phyloP scores from a whole-genome alignment of 2,113 vertebrate species.

The Laterallus jamaicensis region DNA sequence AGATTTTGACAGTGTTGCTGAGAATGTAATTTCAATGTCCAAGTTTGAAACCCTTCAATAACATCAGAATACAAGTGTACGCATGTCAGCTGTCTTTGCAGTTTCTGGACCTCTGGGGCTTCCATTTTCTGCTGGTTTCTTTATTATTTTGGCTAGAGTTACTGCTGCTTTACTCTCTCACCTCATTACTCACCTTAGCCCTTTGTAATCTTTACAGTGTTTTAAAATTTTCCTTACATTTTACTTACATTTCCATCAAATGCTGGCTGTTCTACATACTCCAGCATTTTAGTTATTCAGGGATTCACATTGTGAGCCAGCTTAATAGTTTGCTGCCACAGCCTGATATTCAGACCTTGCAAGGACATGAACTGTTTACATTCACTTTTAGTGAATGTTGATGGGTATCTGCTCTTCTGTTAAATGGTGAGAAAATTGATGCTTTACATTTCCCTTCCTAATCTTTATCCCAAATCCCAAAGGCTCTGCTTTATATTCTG shows the following conservation, averaged over 20 bases:
- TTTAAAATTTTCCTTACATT: background rate
- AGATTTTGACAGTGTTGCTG: background rate
- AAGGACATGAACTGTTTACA: background rate
- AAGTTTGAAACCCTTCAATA: background rate
- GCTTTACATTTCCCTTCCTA: background rate
- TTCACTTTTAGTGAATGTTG: background rate
- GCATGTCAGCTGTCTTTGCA: background rate
- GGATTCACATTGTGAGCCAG: background rate
- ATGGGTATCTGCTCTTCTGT: background rate
- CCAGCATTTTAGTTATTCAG: background rate
- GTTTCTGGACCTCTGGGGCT: background rate
- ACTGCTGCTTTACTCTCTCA: background rate
- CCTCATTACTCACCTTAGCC: background rate
- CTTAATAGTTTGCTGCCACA: background rate
- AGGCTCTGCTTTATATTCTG: background rate
- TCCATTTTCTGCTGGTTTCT: background rate
- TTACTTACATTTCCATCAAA: background rate
- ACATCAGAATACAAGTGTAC: fast-evolving
- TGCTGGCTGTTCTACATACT: background rate
- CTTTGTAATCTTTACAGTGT: background rate
- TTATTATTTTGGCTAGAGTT: background rate
- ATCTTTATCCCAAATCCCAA: background rate
- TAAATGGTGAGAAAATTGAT: background rate
- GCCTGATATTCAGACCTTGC: background rate
- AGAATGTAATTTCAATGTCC: background rate